Conservation (phyloP, 2,888 invertebrate genomes). For the Rhagophthalmus giganteus region DNA sequence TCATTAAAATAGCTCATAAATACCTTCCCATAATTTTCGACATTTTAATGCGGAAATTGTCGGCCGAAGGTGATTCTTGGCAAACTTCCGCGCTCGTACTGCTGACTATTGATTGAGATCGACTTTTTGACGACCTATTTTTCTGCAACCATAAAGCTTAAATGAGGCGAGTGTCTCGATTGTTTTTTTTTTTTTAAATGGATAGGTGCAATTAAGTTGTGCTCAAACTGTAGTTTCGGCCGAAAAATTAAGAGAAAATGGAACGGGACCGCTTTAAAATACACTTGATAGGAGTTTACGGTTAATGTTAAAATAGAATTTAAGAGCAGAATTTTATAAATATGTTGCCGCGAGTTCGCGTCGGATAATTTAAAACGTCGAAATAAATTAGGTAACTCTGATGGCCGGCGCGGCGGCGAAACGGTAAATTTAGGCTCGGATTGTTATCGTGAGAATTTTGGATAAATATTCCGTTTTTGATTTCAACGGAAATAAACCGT, state of each 20-base stretch:
- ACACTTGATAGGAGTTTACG: conserved; percentile 1
- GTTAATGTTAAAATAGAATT: conserved; percentile 3
- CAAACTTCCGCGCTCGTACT: conserved; percentile 20
- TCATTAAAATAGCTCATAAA: conserved; percentile 23
- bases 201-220: too few species aligned
- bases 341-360: too few species aligned
- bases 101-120: conserved; percentile 41
- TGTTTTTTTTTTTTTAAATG: too few species aligned
- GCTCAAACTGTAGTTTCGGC: conserved; percentile 7
- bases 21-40: conserved; percentile 67
- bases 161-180: too few species aligned
- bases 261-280: conserved; percentile 13
- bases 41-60: conserved; percentile 58
- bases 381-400: too few species aligned
- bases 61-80: conserved; percentile 7
- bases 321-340: not conserved
- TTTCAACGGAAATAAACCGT: too few species aligned
- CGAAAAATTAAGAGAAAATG: conserved; percentile 3
- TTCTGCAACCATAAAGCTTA: conserved; percentile 6
- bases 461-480: too few species aligned
- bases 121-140: conserved; percentile 38
- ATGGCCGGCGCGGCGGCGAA: too few species aligned
- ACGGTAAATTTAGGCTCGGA: too few species aligned
- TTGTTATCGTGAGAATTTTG: too few species aligned
- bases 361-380: too few species aligned